Percentiles rank a stretch among this genome's conserved stretches.
Conservation (phyloP, 2,797 vertebrate genomes). For the Rhinophrynus dorsalis region DNA sequence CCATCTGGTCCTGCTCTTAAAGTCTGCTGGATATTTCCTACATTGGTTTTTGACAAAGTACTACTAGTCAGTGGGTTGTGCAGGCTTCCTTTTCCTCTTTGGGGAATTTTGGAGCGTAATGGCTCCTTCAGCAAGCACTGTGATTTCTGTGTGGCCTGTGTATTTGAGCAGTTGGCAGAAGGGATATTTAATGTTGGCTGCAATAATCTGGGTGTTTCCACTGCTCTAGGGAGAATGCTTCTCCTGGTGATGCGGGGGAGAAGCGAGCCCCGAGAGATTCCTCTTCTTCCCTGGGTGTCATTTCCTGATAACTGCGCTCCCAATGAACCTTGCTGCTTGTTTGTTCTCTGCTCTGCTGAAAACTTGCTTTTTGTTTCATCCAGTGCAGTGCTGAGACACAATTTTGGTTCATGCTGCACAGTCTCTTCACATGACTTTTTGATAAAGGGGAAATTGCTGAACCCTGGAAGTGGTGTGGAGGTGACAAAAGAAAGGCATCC, state of each 20-base stretch:
- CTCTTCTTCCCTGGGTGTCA: neutral
- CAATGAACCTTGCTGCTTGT: neutral
- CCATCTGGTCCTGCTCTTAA: neutral
- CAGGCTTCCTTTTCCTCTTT: neutral
- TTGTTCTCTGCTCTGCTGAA: neutral
- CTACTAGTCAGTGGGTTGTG: neutral
- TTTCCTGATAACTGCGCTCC: neutral
- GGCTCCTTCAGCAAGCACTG: neutral
- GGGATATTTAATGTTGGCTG: neutral
- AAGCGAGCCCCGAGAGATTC: neutral
- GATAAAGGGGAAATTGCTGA: constrained; percentile 38
- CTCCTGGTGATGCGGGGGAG: neutral
- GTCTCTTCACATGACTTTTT: neutral
- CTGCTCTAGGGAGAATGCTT: neutral
- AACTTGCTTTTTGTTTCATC: neutral
- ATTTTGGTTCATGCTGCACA: neutral
- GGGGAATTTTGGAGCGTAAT: neutral
- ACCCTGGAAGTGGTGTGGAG: constrained; percentile 53
- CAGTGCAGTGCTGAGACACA: constrained; percentile 19
- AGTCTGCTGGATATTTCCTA: neutral
- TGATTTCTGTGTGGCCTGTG: no score
- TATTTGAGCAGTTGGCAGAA: neutral
- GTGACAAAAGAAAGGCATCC: constrained; percentile 43
- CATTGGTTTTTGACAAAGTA: neutral
- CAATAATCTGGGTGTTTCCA: neutral